Evolutionary conservation across 2,113 vertebrate genomes (phyloP).

Genomic region (Daubentonia madagascariensis): DNA sequence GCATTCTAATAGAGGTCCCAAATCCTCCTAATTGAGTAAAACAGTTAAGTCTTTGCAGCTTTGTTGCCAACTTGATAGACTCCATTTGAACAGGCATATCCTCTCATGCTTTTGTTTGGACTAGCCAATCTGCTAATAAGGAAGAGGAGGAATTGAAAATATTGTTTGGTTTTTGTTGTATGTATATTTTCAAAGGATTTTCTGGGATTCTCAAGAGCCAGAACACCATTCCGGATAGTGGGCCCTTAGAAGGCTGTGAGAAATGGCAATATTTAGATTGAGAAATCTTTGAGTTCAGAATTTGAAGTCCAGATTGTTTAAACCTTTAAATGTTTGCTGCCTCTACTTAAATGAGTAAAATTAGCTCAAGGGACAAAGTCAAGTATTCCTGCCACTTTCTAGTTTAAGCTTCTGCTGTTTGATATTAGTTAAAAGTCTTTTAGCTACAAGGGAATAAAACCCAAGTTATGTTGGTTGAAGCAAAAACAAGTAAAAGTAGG

Average conservation of each 20-base stretch:
- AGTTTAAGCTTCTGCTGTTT: constrained; percentile 22
- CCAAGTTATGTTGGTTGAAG: neutral
- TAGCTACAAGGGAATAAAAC: neutral
- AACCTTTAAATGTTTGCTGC: neutral
- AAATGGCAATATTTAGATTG: neutral
- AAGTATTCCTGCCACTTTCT: neutral
- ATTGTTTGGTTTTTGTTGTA: neutral
- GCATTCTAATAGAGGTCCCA: neutral
- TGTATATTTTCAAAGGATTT: neutral
- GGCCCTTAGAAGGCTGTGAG: neutral
- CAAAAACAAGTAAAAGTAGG: neutral
- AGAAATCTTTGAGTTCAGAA: neutral
- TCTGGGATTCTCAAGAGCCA: neutral
- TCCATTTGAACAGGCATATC: neutral
- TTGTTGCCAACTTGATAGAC: neutral
- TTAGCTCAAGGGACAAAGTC: neutral
- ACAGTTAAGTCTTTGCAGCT: neutral
- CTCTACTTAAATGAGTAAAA: neutral
- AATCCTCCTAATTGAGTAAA: neutral
- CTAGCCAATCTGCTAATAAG: neutral
- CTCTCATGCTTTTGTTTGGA: neutral
- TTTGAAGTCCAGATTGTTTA: neutral
- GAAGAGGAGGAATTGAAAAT: neutral
- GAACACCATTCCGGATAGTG: neutral
- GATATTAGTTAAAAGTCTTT: neutral